These are phyloP conservation scores for Myanophis thanlyinensis DNA, from an alignment of 2,113 vertebrate species.

Conservation along the genomic window DNA sequence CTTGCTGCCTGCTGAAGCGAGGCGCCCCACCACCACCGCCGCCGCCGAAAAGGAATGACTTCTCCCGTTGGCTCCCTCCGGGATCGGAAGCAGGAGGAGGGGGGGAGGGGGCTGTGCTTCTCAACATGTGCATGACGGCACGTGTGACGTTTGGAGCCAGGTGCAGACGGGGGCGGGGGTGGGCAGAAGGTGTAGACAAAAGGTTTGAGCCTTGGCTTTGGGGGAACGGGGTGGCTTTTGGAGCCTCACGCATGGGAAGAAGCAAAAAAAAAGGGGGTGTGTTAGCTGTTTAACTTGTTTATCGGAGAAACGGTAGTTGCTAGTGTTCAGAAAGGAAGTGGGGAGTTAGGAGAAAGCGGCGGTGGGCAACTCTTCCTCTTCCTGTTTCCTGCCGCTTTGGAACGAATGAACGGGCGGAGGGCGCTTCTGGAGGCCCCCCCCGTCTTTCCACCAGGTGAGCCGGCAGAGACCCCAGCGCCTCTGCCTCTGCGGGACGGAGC, in stretches of 20 bases:
- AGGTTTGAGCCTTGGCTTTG: conserved; percentile 52
- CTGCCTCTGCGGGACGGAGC: background rate
- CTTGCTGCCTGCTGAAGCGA: conserved; percentile 59
- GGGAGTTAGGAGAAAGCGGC: background rate
- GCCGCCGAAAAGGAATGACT: conserved; percentile 63
- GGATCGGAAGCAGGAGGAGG: conserved; percentile 52
- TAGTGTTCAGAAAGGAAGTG: conserved; percentile 41
- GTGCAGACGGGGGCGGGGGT: conserved; percentile 21
- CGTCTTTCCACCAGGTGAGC: background rate
- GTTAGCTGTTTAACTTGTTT: conserved; percentile 59
- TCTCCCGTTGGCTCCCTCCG: conserved; percentile 36
- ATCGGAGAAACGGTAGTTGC: conserved; percentile 53
- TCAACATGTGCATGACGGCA: conserved; percentile 48
- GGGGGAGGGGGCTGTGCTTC: conserved; percentile 50
- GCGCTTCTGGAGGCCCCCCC: too few relatives aligned
- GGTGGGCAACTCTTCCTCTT: background rate
- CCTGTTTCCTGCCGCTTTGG: conserved; percentile 47
- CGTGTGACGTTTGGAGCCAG: conserved; percentile 58
- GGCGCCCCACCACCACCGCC: background rate
- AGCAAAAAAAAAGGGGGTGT: background rate
- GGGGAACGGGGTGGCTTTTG: conserved; percentile 36
- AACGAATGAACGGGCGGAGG: background rate
- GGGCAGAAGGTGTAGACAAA: conserved; percentile 19
- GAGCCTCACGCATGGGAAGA: conserved; percentile 47
- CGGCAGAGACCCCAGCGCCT: fast-evolving